Evolutionary conservation across 1,140 invertebrate species (phyloP).

Genomic region (Brachystomella parvula): DNA sequence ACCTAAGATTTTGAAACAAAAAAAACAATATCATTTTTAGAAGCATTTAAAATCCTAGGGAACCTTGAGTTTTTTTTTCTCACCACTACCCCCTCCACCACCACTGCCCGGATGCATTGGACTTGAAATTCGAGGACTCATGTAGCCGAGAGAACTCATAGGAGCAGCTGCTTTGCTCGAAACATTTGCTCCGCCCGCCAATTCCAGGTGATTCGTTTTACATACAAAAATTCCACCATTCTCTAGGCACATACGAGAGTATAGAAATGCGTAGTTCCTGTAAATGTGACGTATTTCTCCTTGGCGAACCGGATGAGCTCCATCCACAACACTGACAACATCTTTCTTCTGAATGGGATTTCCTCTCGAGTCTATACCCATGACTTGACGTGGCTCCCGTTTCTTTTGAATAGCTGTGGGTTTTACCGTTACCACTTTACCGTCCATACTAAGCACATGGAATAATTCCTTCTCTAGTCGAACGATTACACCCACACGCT

Average conservation of each 20-base stretch:
- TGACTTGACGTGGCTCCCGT: constrained; percentile 74
- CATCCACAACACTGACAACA: constrained; percentile 94
- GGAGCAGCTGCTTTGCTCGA: constrained; percentile 15
- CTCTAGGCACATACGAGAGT: constrained; percentile 84
- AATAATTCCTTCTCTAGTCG: constrained; percentile 91
- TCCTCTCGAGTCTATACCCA: constrained; percentile 84
- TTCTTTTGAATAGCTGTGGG: constrained; percentile 85
- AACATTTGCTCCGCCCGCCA: constrained; percentile 57
- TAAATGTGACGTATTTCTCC: constrained; percentile 96
- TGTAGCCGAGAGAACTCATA: constrained; percentile 52
- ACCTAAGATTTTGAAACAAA: too few species aligned
- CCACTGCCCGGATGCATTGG: constrained; percentile 65
- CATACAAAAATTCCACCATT: constrained; percentile 98
- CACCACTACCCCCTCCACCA: constrained; percentile 47
- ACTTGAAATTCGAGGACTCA: constrained; percentile 79
- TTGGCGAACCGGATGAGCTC: constrained; percentile 70
- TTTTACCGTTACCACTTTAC: constrained; percentile 84
- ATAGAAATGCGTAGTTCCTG: constrained; percentile 85
- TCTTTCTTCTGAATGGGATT: constrained; percentile 89
- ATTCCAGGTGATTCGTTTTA: constrained; percentile 79
- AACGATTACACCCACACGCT: constrained; percentile 95
- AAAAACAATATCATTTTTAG: not conserved
- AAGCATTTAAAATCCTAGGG: too few species aligned
- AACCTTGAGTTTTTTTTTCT: constrained; percentile 39
- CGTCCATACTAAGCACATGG: constrained; percentile 80